Conservation (phyloP, 1,140 invertebrate species). For the Neelides sp. region DNA sequence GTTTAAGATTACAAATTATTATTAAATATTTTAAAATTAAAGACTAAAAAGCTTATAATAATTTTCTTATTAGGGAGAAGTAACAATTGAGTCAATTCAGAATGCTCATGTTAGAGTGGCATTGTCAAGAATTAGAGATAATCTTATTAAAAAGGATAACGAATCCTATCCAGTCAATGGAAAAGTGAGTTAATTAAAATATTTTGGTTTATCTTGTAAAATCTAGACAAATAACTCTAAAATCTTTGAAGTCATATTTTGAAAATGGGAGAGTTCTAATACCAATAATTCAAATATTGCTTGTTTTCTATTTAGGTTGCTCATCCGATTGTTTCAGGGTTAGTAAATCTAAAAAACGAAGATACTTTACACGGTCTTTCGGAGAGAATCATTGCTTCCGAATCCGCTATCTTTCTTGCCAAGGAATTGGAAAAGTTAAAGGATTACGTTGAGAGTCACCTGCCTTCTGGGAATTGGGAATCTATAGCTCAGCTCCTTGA, state of each 20-base stretch:
- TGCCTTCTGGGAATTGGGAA: constrained; percentile 26
- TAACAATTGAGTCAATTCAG: constrained; percentile 31
- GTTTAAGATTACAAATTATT: constrained; percentile 29
- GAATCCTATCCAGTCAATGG: constrained; percentile 16
- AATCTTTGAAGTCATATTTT: too few species aligned
- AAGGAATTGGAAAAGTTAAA: constrained; percentile 44
- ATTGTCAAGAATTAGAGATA: constrained; percentile 61
- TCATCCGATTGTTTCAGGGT: constrained; percentile 52
- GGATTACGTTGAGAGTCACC: constrained; percentile 37
- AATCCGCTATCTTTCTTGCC: constrained; percentile 55
- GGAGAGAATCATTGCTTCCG: constrained; percentile 77
- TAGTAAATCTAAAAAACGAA: constrained; percentile 39
- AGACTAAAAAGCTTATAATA: constrained; percentile 16
- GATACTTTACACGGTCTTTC: constrained; percentile 65
- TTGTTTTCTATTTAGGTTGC: constrained; percentile 37
- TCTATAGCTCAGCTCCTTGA: constrained; percentile 28
- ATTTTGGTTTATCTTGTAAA: background rate
- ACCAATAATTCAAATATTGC: background rate
- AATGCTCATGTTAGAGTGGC: constrained; percentile 49
- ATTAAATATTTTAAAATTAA: constrained; percentile 12
- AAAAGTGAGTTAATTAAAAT: constrained; percentile 16
- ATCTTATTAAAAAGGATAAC: constrained; percentile 41
- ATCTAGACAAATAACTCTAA: too few species aligned
- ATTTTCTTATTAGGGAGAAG: constrained; percentile 27
- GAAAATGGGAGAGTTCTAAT: too few species aligned